A percentile compares a stretch with the other conserved stretches of the same genome.
Conservation (phyloP, 1,140 invertebrate genomes). For the Hyposmocoma kahamanoa region DNA sequence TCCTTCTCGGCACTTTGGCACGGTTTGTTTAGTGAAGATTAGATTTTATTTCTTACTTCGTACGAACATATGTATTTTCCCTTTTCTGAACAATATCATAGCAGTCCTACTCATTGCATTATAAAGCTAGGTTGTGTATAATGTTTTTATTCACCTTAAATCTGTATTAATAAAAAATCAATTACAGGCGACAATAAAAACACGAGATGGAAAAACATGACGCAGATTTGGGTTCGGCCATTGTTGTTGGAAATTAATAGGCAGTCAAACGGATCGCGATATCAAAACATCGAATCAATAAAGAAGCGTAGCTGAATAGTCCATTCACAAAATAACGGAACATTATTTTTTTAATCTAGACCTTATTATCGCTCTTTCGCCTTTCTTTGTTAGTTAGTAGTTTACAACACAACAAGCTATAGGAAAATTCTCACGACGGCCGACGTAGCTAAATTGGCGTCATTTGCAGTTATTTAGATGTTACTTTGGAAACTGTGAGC, state of each 20-base stretch:
- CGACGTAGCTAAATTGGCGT: too few relatives aligned
- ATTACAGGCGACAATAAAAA: constrained; percentile 42
- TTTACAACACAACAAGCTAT: neutral
- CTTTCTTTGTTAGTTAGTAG: neutral
- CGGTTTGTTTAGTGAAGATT: constrained; percentile 63
- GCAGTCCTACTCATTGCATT: too few relatives aligned
- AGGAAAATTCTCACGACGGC: neutral
- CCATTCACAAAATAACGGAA: constrained; percentile 50
- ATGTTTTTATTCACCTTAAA: neutral
- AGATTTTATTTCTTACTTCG: too few relatives aligned
- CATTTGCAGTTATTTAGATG: too few relatives aligned
- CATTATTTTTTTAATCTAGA: constrained; percentile 21
- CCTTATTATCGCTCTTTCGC: constrained; percentile 4
- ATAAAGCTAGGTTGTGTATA: too few relatives aligned
- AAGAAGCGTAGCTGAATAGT: constrained; percentile 41
- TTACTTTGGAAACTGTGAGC: too few relatives aligned
- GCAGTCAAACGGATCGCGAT: constrained; percentile 46
- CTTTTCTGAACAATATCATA: too few relatives aligned
- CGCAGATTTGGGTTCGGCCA: constrained; percentile 22
- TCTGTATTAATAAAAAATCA: constrained; percentile 36
- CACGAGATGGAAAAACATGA: constrained; percentile 37
- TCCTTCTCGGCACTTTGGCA: constrained; percentile 44
- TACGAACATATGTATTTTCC: too few relatives aligned
- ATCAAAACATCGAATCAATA: constrained; percentile 61
- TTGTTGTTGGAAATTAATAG: constrained; percentile 56